Percentiles rank a stretch among this genome's conserved stretches.
Conservation (phyloP, 2,797 vertebrate genomes). For the Hippoglossus hippoglossus region DNA sequence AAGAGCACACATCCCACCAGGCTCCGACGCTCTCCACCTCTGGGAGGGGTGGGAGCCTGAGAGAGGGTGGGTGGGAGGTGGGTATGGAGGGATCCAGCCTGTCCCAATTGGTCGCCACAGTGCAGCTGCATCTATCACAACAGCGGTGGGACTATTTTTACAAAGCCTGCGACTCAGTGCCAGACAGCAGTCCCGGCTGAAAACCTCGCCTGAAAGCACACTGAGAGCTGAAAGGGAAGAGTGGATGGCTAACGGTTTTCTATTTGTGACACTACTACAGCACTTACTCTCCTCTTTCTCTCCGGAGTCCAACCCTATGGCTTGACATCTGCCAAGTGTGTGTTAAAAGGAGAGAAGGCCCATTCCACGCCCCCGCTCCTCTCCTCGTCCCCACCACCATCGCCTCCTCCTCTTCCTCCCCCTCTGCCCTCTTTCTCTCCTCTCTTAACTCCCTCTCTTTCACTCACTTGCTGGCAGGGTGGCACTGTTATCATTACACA, state of each 20-base stretch:
- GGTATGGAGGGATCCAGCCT: conserved; percentile 70
- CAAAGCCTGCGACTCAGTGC: conserved; percentile 68
- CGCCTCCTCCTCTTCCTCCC: conserved; percentile 42
- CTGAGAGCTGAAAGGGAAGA: conserved; percentile 62
- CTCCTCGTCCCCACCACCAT: conserved; percentile 31
- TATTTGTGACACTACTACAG: conserved; percentile 74
- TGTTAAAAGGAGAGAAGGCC: conserved; percentile 92
- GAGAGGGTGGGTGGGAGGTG: conserved; percentile 45
- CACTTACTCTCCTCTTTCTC: conserved; percentile 70
- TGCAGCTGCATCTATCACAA: conserved; percentile 86
- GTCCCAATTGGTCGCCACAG: conserved; percentile 84
- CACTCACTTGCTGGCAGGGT: conserved; percentile 76
- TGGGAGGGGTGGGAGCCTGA: conserved; percentile 58
- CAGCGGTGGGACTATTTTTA: conserved; percentile 81
- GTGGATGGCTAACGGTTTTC: conserved; percentile 65
- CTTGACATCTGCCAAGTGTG: conserved; percentile 96
- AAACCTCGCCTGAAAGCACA: conserved; percentile 71
- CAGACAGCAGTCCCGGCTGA: conserved; percentile 68
- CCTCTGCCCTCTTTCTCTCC: conserved; percentile 51
- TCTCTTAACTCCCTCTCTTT: conserved; percentile 60
- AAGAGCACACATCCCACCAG: conserved; percentile 84
- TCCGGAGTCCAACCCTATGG: conserved; percentile 82
- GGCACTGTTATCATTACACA: conserved; percentile 95
- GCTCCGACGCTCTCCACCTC: conserved; percentile 72
- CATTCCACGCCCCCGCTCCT: conserved; percentile 72